Percentiles rank a stretch among this genome's conserved stretches.
Evolutionary conservation across 2,797 vertebrate genomes (phyloP).

Genomic region (Coendou prehensilis): DNA sequence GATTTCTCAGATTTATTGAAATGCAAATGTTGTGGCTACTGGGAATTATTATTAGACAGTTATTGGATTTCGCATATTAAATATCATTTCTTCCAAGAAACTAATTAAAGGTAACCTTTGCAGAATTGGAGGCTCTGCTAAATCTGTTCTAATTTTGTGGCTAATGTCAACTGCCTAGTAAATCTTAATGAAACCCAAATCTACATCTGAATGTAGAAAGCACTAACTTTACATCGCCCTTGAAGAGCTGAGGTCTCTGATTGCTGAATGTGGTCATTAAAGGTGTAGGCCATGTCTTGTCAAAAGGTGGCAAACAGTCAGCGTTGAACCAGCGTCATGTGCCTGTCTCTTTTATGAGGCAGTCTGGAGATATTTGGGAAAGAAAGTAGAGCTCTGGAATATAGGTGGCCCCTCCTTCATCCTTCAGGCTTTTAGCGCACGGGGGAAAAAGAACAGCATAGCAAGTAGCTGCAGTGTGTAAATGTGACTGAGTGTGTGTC

Average conservation of each 20-base stretch:
- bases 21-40: slow-evolving; percentile 75
- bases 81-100: slow-evolving; percentile 71
- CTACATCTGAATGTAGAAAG: neutral
- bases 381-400: neutral
- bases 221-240: neutral
- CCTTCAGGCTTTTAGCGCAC: neutral
- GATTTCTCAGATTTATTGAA: slow-evolving; percentile 73
- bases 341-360: slow-evolving; percentile 9
- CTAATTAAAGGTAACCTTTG: slow-evolving; percentile 80
- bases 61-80: slow-evolving; percentile 77
- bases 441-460: too few species aligned
- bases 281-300: neutral
- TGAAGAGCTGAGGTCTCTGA: slow-evolving; percentile 35
- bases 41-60: slow-evolving; percentile 70
- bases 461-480: neutral
- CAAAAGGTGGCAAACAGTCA: neutral
- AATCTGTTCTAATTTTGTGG: slow-evolving; percentile 70
- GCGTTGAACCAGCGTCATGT: neutral
- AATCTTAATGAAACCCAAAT: slow-evolving; percentile 66
- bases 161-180: slow-evolving; percentile 42
- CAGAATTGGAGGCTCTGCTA: slow-evolving; percentile 55
- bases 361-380: neutral
- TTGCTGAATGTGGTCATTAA: neutral
- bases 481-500: neutral
- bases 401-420: neutral